Percentiles rank a stretch among this genome's conserved stretches.
Conservation (phyloP, 2,113 vertebrate genomes). For the Trematocara macrostoma region DNA sequence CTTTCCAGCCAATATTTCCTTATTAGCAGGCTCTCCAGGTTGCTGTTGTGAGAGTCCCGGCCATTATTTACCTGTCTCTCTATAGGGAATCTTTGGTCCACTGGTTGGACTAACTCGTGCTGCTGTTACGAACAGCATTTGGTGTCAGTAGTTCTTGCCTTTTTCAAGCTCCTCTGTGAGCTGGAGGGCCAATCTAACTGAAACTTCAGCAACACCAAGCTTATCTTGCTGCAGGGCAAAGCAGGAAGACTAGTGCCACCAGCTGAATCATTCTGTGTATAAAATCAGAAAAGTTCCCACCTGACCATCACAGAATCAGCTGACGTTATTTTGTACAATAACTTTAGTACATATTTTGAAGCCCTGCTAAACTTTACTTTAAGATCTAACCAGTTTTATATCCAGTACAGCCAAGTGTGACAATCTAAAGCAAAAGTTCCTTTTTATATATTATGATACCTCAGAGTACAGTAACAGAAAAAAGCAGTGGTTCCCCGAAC, state of each 20-base stretch:
- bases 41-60: not conserved
- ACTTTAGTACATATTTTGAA: not conserved
- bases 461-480: not conserved
- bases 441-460: not conserved
- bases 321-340: not conserved
- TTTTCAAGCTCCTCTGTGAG: not conserved
- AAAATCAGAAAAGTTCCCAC: not conserved
- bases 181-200: not conserved
- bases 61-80: not conserved
- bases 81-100: not conserved
- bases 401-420: not conserved
- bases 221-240: not conserved
- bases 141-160: not conserved
- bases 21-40: not conserved
- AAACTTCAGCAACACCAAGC: not conserved
- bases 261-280: not conserved
- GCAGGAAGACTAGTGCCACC: not conserved
- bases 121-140: not conserved
- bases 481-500: not conserved
- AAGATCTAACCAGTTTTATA: not conserved
- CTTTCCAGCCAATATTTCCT: not conserved
- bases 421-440: not conserved
- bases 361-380: not conserved
- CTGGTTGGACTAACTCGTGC: not conserved
- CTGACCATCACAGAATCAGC: not conserved